Percentiles rank a stretch among this genome's conserved stretches.
Conservation (phyloP, 2,113 vertebrate species). For the Upupa epops region DNA sequence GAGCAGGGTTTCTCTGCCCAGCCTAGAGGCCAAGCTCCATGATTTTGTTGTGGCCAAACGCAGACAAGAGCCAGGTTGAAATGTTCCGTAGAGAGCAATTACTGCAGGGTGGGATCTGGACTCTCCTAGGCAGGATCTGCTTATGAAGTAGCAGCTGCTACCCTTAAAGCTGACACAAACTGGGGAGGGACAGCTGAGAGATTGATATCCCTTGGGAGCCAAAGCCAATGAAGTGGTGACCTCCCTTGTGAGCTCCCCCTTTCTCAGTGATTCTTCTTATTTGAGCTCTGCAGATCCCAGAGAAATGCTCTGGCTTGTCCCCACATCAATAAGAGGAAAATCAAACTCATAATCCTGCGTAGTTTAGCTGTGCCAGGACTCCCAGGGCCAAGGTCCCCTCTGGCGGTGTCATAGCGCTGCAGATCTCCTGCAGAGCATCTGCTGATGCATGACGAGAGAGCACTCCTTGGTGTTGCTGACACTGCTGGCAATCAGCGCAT, state of each 20-base stretch:
- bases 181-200: background rate
- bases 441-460: background rate
- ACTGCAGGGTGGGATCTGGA: accelerated
- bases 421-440: background rate
- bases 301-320: background rate
- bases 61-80: background rate
- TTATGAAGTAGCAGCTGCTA: background rate
- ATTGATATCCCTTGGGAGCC: background rate
- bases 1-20: background rate
- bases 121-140: background rate
- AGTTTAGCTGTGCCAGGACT: background rate
- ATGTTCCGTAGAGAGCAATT: background rate
- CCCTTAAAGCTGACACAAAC: background rate
- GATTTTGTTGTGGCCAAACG: background rate
- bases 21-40: accelerated
- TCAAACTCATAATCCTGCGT: background rate
- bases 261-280: background rate
- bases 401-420: background rate
- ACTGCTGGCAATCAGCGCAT: background rate
- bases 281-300: background rate
- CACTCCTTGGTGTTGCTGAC: background rate
- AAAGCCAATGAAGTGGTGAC: background rate
- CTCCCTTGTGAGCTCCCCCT: accelerated
- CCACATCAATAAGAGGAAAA: background rate
- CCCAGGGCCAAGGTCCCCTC: background rate